Evolutionary conservation across 2,888 invertebrate species (phyloP).

Genomic region (Hedya salicella): DNA sequence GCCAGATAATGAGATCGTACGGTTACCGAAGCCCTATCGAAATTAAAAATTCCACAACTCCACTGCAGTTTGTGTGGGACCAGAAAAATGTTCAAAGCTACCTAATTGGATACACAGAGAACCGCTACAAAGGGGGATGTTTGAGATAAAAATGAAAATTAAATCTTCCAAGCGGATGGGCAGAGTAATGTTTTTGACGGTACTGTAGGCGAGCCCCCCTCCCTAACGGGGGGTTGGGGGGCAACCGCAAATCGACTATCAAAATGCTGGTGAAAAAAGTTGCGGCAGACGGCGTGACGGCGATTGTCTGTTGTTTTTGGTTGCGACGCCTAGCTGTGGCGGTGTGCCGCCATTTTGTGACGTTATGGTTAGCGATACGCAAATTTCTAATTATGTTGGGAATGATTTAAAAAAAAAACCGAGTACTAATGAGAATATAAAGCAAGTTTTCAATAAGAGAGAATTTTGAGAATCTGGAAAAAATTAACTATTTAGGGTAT

Average conservation of each 20-base stretch:
- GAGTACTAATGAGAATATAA: too few relatives aligned
- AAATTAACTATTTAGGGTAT: too few relatives aligned
- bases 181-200: slow-evolving; percentile 85
- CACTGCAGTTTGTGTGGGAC: slow-evolving; percentile 65
- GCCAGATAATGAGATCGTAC: slow-evolving; percentile 44
- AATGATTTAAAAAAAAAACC: too few relatives aligned
- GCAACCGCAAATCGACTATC: slow-evolving; percentile 82
- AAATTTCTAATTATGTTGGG: too few relatives aligned
- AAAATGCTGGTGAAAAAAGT: slow-evolving; percentile 81
- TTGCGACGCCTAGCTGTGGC: slow-evolving; percentile 18
- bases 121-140: slow-evolving; percentile 85
- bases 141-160: slow-evolving; percentile 86
- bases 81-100: slow-evolving; percentile 81
- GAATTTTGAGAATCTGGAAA: too few relatives aligned
- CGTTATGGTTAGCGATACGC: slow-evolving; percentile 42
- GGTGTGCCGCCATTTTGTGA: slow-evolving; percentile 30
- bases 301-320: slow-evolving; percentile 62
- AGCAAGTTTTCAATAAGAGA: too few relatives aligned
- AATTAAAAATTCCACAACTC: slow-evolving; percentile 84
- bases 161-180: slow-evolving; percentile 84
- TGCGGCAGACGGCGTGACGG: slow-evolving; percentile 73
- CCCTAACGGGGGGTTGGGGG: slow-evolving; percentile 55
- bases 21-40: slow-evolving; percentile 57
- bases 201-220: slow-evolving; percentile 65
- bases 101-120: slow-evolving; percentile 83